Evolutionary conservation across 2,797 vertebrate species (phyloP).

Genomic region (Melanitta fusca): DNA sequence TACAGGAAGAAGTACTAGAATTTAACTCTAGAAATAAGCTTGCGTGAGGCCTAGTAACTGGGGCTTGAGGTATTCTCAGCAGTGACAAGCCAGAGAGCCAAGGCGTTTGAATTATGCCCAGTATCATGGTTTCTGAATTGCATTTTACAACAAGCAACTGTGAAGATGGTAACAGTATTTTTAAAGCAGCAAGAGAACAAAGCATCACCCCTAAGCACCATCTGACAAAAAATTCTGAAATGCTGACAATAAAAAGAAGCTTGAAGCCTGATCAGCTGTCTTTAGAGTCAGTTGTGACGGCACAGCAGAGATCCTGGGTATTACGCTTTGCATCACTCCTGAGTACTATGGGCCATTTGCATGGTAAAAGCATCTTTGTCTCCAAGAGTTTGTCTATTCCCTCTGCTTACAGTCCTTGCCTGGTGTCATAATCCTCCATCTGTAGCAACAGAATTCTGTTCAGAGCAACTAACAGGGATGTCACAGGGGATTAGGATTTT

Average conservation of each 20-base stretch:
- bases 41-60: background rate
- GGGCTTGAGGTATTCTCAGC: background rate
- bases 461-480: slow-evolving; percentile 37
- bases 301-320: background rate
- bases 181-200: background rate
- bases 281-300: background rate
- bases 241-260: background rate
- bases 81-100: background rate
- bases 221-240: background rate
- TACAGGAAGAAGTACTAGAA: background rate
- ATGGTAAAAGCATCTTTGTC: slow-evolving; percentile 20
- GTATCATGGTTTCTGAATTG: background rate
- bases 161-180: background rate
- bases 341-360: background rate
- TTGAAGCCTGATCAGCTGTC: background rate
- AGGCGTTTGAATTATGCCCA: background rate
- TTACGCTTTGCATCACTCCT: background rate
- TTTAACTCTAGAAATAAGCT: background rate
- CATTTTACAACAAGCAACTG: background rate
- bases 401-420: background rate
- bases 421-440: slow-evolving; percentile 43
- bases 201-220: background rate
- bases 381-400: slow-evolving; percentile 14
- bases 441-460: slow-evolving; percentile 35
- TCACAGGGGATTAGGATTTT: slow-evolving; percentile 59